Conservation (phyloP, 2,113 vertebrate species). For the Platysteira castanea region DNA sequence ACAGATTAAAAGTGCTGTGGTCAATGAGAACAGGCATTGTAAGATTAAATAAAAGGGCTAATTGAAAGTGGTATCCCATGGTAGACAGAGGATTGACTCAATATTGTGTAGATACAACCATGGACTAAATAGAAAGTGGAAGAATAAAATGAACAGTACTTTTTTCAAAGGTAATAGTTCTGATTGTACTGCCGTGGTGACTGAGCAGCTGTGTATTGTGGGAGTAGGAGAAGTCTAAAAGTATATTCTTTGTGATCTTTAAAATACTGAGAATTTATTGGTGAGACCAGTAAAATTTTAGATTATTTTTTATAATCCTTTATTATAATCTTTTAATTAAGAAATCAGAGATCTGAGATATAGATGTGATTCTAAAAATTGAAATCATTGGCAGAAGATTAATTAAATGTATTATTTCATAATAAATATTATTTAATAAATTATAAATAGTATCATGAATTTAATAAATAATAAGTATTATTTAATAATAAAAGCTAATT, state of each 20-base stretch:
- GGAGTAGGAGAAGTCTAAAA: not conserved
- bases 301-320: not conserved
- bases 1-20: conserved; percentile 65
- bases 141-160: not conserved
- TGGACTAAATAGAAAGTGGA: not conserved
- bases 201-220: not conserved
- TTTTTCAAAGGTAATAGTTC: conserved; percentile 6
- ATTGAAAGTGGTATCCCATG: conserved; percentile 65
- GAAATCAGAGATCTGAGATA: not conserved
- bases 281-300: not conserved
- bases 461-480: not conserved
- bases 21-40: conserved; percentile 64
- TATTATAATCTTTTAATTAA: not conserved
- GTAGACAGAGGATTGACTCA: conserved; percentile 37
- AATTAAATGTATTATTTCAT: not conserved
- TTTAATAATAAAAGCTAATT: not conserved
- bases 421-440: not conserved
- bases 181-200: not conserved
- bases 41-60: conserved; percentile 72
- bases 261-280: not conserved
- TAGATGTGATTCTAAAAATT: not conserved
- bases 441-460: not conserved
- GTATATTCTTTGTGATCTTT: not conserved
- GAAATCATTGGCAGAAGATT: not conserved
- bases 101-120: conserved; percentile 39